A percentile compares a stretch with the other conserved stretches of the same genome.
These are phyloP conservation scores for Operophtera brumata DNA, from an alignment of 2,888 invertebrate genomes.

Conservation along the genomic window DNA sequence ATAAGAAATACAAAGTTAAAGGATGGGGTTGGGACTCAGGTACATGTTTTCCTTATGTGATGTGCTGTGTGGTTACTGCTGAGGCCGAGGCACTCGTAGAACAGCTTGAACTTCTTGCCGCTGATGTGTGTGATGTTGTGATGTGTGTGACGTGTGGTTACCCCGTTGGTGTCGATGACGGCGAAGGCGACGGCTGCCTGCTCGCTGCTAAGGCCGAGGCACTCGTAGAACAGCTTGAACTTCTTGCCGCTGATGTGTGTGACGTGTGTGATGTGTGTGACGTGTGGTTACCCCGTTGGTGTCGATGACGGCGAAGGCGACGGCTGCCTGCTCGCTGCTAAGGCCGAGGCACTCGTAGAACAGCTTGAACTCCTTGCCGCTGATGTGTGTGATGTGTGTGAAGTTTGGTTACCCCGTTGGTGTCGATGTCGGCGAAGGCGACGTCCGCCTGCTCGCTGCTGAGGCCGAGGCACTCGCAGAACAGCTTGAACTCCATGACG, in stretches of 20 bases:
- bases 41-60: too few relatives aligned
- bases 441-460: slow-evolving; percentile 87
- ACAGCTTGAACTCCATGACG: slow-evolving; percentile 90
- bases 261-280: not conserved
- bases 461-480: slow-evolving; percentile 89
- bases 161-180: slow-evolving; percentile 87
- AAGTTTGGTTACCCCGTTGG: slow-evolving; percentile 84
- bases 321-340: slow-evolving; percentile 86
- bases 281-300: slow-evolving; percentile 84
- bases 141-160: slow-evolving; percentile 40
- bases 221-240: slow-evolving; percentile 90
- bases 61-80: slow-evolving; percentile 87
- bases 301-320: slow-evolving; percentile 89
- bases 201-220: slow-evolving; percentile 86
- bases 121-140: slow-evolving; percentile 72
- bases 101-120: slow-evolving; percentile 90
- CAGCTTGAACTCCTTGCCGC: slow-evolving; percentile 89
- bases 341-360: slow-evolving; percentile 91
- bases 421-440: slow-evolving; percentile 89
- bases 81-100: slow-evolving; percentile 89
- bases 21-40: too few relatives aligned
- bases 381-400: slow-evolving; percentile 69
- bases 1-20: too few relatives aligned
- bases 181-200: slow-evolving; percentile 89
- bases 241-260: slow-evolving; percentile 83